Conservation (phyloP, 2,888 invertebrate genomes). For the Morpho deidamia region DNA sequence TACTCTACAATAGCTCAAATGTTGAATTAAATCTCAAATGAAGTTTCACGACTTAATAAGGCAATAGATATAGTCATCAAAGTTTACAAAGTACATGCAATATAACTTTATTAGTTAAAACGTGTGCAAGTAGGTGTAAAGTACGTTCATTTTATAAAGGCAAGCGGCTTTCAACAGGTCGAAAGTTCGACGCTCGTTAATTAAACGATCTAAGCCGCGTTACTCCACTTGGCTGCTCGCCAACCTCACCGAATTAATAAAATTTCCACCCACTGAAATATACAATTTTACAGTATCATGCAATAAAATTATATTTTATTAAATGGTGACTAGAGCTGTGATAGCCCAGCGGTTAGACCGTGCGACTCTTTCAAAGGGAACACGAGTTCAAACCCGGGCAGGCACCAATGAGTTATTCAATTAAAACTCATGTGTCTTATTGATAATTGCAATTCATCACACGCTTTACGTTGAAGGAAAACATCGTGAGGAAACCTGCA, state of each 20-base stretch:
- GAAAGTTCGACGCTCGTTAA: slow-evolving; percentile 74
- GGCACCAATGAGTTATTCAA: no score
- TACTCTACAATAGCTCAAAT: no score
- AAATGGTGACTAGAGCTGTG: no score
- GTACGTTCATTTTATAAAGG: slow-evolving; percentile 59
- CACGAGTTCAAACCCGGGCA: no score
- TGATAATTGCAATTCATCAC: no score
- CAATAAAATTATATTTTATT: slow-evolving; percentile 22
- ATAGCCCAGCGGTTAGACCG: no score
- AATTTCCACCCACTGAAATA: slow-evolving; percentile 59
- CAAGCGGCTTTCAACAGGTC: slow-evolving; percentile 71
- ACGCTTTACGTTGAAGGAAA: no score
- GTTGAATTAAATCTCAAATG: neutral
- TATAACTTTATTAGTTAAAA: slow-evolving; percentile 43
- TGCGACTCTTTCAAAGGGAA: no score
- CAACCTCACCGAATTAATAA: slow-evolving; percentile 63
- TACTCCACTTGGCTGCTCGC: slow-evolving; percentile 59
- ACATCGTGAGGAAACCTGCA: no score
- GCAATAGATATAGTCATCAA: slow-evolving; percentile 4
- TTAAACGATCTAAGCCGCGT: slow-evolving; percentile 71
- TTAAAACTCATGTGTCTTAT: no score
- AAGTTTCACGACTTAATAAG: slow-evolving; percentile 1
- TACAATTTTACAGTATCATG: slow-evolving; percentile 13
- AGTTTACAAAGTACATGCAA: slow-evolving; percentile 17
- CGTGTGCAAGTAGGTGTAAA: slow-evolving; percentile 50